Evolutionary conservation across 2,797 vertebrate genomes (phyloP).

Genomic region (Poecilia picta): DNA sequence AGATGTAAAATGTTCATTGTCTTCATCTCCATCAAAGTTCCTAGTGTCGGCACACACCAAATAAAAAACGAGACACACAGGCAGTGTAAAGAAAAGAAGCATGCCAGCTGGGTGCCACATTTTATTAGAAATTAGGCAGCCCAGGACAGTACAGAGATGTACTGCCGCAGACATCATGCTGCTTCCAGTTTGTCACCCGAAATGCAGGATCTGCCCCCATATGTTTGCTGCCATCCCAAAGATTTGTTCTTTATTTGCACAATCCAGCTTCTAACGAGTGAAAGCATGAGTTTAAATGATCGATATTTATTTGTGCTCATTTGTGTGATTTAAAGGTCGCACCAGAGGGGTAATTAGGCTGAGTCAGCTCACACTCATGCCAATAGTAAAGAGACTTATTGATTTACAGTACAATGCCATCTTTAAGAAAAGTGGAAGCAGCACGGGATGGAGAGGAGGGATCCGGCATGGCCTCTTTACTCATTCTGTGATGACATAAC

Average conservation of each 20-base stretch:
- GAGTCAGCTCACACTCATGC: constrained; percentile 71
- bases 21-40: constrained; percentile 60
- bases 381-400: constrained; percentile 68
- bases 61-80: constrained; percentile 54
- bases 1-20: constrained; percentile 49
- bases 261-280: constrained; percentile 66
- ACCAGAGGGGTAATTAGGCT: constrained; percentile 77
- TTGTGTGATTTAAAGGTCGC: constrained; percentile 77
- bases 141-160: constrained; percentile 61
- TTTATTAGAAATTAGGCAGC: constrained; percentile 64
- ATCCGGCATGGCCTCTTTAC: constrained; percentile 14
- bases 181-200: constrained; percentile 72
- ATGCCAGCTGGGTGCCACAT: constrained; percentile 40
- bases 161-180: constrained; percentile 66
- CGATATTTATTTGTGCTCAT: constrained; percentile 82
- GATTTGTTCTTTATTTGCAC: constrained; percentile 75
- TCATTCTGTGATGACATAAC: background rate
- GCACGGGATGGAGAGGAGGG: constrained; percentile 31
- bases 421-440: constrained; percentile 62
- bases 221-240: constrained; percentile 72
- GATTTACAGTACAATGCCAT: constrained; percentile 82
- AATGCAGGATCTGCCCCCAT: constrained; percentile 50
- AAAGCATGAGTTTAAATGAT: constrained; percentile 69
- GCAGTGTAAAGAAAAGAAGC: constrained; percentile 37
- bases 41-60: constrained; percentile 57